Evolutionary conservation across 2,888 invertebrate genomes (phyloP).

Genomic region (Eilema sororculum): DNA sequence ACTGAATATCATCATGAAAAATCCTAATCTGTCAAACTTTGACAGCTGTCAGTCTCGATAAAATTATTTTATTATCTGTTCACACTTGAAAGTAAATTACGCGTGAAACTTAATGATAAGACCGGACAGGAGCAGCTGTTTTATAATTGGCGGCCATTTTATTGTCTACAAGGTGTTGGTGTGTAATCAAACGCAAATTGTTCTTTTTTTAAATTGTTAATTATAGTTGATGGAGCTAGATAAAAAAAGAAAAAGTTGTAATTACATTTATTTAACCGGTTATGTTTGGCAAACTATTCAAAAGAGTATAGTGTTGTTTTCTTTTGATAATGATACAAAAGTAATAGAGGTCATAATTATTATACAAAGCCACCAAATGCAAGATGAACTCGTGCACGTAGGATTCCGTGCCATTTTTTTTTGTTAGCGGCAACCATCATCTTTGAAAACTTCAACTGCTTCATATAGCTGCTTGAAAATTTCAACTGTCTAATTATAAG

Average conservation of each 20-base stretch:
- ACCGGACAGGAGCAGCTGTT: conserved; percentile 14
- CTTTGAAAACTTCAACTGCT: no score
- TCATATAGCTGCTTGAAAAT: no score
- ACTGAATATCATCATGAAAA: neutral
- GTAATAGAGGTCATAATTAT: no score
- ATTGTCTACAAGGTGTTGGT: conserved; percentile 13
- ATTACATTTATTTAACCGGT: neutral
- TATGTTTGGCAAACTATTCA: neutral
- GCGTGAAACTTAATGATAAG: conserved; percentile 14
- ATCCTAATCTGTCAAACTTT: conserved; percentile 11
- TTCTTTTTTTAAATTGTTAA: conserved; percentile 6
- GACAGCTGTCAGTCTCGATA: conserved; percentile 20
- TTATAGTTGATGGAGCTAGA: neutral
- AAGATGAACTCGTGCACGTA: no score
- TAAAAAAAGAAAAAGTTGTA: neutral
- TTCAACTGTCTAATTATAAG: no score
- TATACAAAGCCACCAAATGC: no score
- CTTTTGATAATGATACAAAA: no score
- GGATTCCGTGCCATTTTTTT: no score
- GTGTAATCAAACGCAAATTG: conserved; percentile 11
- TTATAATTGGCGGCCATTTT: conserved; percentile 11
- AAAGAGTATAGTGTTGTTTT: neutral
- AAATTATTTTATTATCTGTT: conserved; percentile 14
- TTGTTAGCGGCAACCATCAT: no score
- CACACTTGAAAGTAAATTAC: conserved; percentile 17